Evolutionary conservation across 2,113 vertebrate genomes (phyloP).

Genomic region (Istiophorus platypterus): DNA sequence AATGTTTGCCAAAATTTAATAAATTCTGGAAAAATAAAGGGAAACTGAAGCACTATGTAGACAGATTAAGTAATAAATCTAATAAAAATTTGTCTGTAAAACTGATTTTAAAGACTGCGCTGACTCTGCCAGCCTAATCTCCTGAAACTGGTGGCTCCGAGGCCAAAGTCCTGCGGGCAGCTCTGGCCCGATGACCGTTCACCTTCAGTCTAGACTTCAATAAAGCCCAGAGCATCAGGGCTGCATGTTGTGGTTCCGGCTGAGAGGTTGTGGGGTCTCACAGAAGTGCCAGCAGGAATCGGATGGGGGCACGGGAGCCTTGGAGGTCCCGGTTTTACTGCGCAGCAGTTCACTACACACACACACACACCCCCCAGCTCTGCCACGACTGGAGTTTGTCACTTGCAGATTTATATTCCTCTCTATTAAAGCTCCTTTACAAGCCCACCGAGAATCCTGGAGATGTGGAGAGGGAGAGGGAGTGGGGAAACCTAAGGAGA

Average conservation of each 20-base stretch:
- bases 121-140: constrained; percentile 27
- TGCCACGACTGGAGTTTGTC: constrained; percentile 75
- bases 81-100: constrained; percentile 20
- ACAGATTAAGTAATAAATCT: constrained; percentile 19
- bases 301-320: constrained; percentile 56
- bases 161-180: constrained; percentile 10
- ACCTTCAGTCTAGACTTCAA: constrained; percentile 8
- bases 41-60: not conserved
- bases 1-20: constrained; percentile 12
- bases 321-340: constrained; percentile 78
- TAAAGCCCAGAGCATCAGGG: not conserved
- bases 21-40: constrained; percentile 2
- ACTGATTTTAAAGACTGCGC: not conserved
- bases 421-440: constrained; percentile 80
- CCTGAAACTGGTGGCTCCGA: constrained; percentile 5
- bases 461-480: constrained; percentile 46
- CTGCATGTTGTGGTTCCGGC: constrained; percentile 25
- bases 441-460: constrained; percentile 62
- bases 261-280: constrained; percentile 56
- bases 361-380: constrained; percentile 50
- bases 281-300: constrained; percentile 45
- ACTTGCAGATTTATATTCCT: constrained; percentile 80
- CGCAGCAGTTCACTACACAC: constrained; percentile 52
- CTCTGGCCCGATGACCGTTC: not conserved
- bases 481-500: constrained; percentile 41